phyloP scores from a whole-genome alignment of 2,888 invertebrate species.

The Diloba caeruleocephala region DNA sequence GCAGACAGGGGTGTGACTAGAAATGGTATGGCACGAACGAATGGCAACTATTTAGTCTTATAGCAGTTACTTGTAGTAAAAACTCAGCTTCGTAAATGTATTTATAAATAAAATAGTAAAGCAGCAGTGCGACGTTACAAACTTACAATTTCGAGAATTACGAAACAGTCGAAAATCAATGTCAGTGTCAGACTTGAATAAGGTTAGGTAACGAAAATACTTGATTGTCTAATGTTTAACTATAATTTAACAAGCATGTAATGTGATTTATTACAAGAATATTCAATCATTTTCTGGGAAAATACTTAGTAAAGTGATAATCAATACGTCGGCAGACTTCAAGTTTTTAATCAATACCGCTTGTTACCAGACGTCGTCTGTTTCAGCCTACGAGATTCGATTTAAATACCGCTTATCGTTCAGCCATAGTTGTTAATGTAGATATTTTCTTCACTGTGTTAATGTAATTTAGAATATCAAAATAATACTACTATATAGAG shows the following conservation, averaged over 20 bases:
- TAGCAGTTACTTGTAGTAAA: too few relatives aligned
- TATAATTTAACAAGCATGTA: too few relatives aligned
- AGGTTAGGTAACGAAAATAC: slow-evolving; percentile 64
- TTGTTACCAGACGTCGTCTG: slow-evolving; percentile 24
- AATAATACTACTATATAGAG: slow-evolving; percentile 64
- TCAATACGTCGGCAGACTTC: slow-evolving; percentile 13
- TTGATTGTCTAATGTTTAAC: slow-evolving; percentile 36
- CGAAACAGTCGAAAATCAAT: slow-evolving; percentile 62
- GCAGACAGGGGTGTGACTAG: too few relatives aligned
- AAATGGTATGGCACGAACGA: too few relatives aligned
- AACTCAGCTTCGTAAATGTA: too few relatives aligned
- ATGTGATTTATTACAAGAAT: too few relatives aligned
- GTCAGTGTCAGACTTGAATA: slow-evolving; percentile 59
- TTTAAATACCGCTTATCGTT: background rate
- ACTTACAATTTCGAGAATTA: slow-evolving; percentile 28
- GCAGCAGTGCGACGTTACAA: too few relatives aligned
- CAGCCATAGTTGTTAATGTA: background rate
- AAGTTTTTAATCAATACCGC: slow-evolving; percentile 41
- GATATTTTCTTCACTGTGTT: slow-evolving; percentile 4
- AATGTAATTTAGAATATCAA: slow-evolving; percentile 27
- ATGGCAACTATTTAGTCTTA: too few relatives aligned
- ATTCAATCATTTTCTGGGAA: too few relatives aligned
- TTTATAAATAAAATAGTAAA: too few relatives aligned
- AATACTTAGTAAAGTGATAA: too few relatives aligned
- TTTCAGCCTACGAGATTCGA: slow-evolving; percentile 32